Evolutionary conservation across 2,797 vertebrate species (phyloP), one percentile per base, ranked within the genome.

Genomic region (Channallabes apus): DNA sequence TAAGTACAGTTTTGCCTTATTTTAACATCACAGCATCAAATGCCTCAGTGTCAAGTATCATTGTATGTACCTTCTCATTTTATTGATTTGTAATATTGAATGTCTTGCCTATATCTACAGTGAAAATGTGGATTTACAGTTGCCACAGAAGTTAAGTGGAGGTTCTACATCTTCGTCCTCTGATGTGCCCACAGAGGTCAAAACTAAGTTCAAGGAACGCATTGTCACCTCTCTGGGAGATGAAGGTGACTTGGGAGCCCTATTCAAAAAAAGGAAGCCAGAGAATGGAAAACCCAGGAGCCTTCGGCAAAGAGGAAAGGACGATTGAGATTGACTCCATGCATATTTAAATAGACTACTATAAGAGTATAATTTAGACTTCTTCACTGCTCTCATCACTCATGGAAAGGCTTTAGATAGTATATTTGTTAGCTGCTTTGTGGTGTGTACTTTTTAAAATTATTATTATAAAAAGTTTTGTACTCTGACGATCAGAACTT

Each of bases 211-310:
- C 92, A 97, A 93, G 90, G 98, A 99, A 87, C 98, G 98, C 86
- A 93, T 96, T 88, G 97, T 99, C 91, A 98, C 97, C 22, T 98
- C 96, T 3, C 96, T 99, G 2, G 97, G 96, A 83, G 93, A 94
- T 2, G 90, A 96, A 71, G 90, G 94, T 27, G 92, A 91, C 76
- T 82, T 93, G 22, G 46, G 94, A 88, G 91, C 96, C 0, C 94
- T 95, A 0, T 99, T 99, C 92, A 97, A 96, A 93, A 99, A 96
- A 91, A 97, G 95, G 91, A 99, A 95, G 91, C 89, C 95, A 9
- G 97, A 97, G 91, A 99, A 97, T 87, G 96, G 96, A 83, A 99
- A 96, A 92, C 94, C 95, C 86, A 95, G 98, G 92, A 97, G 96
- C 89, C 93, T 99, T 88, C 94, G 98, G 61, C 96, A 97, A 91